Base-by-base conservation (phyloP, 2,113 vertebrate species). In the Climacteris rufus region DNA sequence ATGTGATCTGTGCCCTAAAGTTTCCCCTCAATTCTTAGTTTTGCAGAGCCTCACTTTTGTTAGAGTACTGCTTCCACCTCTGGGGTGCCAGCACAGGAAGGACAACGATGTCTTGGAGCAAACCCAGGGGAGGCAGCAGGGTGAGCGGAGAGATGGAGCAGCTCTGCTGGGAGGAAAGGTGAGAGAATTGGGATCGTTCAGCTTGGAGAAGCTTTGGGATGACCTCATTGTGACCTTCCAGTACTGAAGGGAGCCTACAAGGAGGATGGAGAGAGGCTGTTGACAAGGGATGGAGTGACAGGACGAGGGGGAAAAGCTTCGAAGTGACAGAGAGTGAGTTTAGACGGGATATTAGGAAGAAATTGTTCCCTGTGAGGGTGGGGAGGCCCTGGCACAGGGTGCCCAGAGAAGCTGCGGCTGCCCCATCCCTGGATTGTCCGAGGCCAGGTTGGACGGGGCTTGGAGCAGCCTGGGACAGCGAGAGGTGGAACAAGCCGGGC, bases 391-490 rank as follows among this genome's bases (percentile, higher is more conserved):
- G 24, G 31, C 27, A 72, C 31, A 35, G 25, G 17, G 13, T 28
- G 37, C 37, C 25, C 17, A 8, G 16, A 56, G 59, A 0, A 37
- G 31, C 42, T 63, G 65, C 25, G n/a, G 12, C 21, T 80, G 49
- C 3, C 50, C 40, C 31, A 19, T 42, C 30, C 57, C 31, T 64
- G 25, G 24, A 0, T 50, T 11, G 42, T 1, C 59, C 33, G 33
- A 15, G 25, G 15, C 63, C 64, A 39, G 33, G 50, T 0, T 57
- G 50, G 42, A 65, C 1, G 1, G 31, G 10, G 16, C 10, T 71
- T 6, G 20, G 49, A 87, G n/a, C 49, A 9, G 0, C 11, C 17
- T 31, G 57, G 50, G 22, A 35, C 0, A 12, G 35, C 2, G 42
- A 3, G 6, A 9, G 21, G 2, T 27, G 42, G 10, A 10, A 33